Evolutionary conservation across 2,113 vertebrate species (phyloP).

Genomic region (Isurus oxyrinchus): DNA sequence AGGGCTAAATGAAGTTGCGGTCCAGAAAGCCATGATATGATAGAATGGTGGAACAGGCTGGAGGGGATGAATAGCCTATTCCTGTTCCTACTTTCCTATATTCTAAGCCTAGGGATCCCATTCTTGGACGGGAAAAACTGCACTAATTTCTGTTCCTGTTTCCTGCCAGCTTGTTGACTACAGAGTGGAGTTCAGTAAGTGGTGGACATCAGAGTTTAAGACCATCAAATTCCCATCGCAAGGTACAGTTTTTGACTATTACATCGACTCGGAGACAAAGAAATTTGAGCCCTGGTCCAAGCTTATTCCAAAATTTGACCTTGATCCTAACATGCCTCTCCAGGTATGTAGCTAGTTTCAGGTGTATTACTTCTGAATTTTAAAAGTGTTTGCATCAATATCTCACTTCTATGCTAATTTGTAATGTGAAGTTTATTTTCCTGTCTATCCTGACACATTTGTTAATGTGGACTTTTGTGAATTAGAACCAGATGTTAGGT

Average conservation of each 20-base stretch:
- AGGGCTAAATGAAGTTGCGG: not conserved
- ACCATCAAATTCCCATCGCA: conserved; percentile 91
- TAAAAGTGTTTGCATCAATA: not conserved
- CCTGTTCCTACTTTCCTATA: not conserved
- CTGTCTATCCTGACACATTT: not conserved
- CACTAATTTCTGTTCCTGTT: not conserved
- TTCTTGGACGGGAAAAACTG: not conserved
- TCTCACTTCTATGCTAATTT: not conserved
- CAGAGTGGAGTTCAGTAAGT: conserved; percentile 90
- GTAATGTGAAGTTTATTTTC: not conserved
- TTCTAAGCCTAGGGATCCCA: not conserved
- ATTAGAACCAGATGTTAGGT: not conserved
- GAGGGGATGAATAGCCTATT: not conserved
- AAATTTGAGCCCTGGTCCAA: conserved; percentile 92
- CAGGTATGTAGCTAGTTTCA: conserved; percentile 58
- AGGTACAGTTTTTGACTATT: conserved; percentile 90
- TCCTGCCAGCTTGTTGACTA: conserved; percentile 74
- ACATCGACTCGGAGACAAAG: conserved; percentile 80
- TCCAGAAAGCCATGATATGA: not conserved
- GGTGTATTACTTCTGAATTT: not conserved
- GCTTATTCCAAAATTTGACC: conserved; percentile 77
- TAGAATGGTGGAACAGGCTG: not conserved
- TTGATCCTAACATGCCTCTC: conserved; percentile 76
- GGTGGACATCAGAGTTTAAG: conserved; percentile 93
- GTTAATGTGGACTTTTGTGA: not conserved